Percentiles rank a stretch among this genome's conserved stretches.
These are phyloP conservation scores for Cataglyphis rosenhaueri DNA, from an alignment of 2,888 invertebrate genomes.

Conservation along the genomic window DNA sequence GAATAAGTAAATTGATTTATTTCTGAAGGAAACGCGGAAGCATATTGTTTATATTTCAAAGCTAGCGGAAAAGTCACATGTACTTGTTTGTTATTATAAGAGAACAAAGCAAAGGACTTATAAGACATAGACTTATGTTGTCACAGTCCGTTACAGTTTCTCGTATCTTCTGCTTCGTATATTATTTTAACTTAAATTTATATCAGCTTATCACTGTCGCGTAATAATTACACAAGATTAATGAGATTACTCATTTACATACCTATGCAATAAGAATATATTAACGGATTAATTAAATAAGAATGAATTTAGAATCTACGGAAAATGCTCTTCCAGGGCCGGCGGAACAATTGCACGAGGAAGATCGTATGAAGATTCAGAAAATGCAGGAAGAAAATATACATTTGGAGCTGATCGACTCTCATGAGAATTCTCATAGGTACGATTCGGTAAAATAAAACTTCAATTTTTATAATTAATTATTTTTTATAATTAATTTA, in stretches of 20 bases:
- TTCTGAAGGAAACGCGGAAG: neutral
- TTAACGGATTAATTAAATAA: neutral
- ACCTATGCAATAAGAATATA: neutral
- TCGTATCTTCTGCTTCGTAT: neutral
- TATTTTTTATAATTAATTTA: neutral
- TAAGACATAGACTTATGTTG: neutral
- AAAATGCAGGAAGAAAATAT: conserved; percentile 78
- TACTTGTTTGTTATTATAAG: neutral
- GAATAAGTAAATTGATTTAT: neutral
- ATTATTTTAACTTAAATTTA: neutral
- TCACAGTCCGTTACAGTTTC: neutral
- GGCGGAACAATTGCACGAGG: conserved; percentile 3
- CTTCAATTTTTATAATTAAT: neutral
- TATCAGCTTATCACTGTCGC: neutral
- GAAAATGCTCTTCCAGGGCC: conserved; percentile 30
- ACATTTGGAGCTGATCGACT: conserved; percentile 77
- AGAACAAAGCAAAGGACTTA: neutral
- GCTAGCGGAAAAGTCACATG: neutral
- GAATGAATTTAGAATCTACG: neutral
- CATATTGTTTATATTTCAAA: neutral
- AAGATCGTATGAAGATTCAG: conserved; percentile 72
- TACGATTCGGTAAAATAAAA: conserved; percentile 64
- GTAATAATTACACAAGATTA: conserved; percentile 1
- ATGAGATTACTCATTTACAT: neutral
- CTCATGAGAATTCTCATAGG: conserved; percentile 75